These are phyloP conservation scores for Drosophila nr. perissopoda DNA, from an alignment of 2,888 invertebrate genomes.

Conservation along the genomic window DNA sequence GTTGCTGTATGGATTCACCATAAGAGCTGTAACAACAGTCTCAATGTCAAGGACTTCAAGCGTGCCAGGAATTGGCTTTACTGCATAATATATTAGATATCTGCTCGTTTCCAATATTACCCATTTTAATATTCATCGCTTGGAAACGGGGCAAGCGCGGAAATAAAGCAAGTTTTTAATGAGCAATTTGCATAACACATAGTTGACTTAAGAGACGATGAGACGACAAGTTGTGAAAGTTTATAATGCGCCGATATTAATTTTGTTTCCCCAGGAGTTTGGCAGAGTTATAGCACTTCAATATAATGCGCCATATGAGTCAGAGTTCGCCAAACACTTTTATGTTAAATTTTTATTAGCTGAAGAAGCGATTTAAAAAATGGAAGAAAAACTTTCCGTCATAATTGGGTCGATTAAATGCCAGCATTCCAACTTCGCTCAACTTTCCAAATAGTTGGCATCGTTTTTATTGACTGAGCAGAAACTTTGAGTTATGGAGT, in stretches of 20 bases:
- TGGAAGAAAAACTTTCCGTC: slow-evolving; percentile 43
- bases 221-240: slow-evolving; percentile 41
- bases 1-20: slow-evolving; percentile 21
- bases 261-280: slow-evolving; percentile 62
- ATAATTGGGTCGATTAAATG: slow-evolving; percentile 77
- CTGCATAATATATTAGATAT: slow-evolving; percentile 62
- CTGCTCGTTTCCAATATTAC: slow-evolving; percentile 10
- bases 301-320: slow-evolving; percentile 65
- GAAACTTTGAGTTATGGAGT: slow-evolving; percentile 23
- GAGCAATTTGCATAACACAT: slow-evolving; percentile 36
- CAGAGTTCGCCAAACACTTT: slow-evolving; percentile 32
- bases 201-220: slow-evolving; percentile 35
- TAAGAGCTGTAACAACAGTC: slow-evolving; percentile 19
- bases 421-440: slow-evolving; percentile 45
- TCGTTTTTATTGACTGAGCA: slow-evolving; percentile 65
- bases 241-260: slow-evolving; percentile 72
- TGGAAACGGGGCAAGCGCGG: slow-evolving; percentile 35
- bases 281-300: slow-evolving; percentile 70
- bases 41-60: slow-evolving; percentile 55
- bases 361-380: slow-evolving; percentile 29
- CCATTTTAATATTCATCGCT: slow-evolving; percentile 58
- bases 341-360: slow-evolving; percentile 66
- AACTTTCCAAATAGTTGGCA: slow-evolving; percentile 71
- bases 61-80: slow-evolving; percentile 16
- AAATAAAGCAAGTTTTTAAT: slow-evolving; percentile 59